Evolutionary conservation across 2,113 vertebrate genomes (phyloP).

Genomic region (Dromaius novaehollandiae): DNA sequence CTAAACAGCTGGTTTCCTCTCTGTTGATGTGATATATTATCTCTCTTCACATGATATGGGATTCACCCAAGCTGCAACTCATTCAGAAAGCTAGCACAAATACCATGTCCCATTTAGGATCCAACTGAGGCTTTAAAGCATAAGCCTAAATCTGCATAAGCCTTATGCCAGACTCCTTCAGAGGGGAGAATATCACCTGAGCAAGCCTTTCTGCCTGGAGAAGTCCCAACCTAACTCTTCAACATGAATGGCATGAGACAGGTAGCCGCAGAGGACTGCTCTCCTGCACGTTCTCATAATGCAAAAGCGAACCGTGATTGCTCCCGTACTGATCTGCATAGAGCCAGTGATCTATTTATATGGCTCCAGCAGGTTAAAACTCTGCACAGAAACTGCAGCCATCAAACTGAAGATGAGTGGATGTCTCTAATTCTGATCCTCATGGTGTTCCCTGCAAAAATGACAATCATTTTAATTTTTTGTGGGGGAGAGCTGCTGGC

Average conservation of each 20-base stretch:
- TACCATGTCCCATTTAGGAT: not conserved
- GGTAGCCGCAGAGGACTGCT: not conserved
- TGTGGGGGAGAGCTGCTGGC: not conserved
- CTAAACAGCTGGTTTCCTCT: not conserved
- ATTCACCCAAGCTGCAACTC: not conserved
- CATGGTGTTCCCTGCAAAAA: constrained; percentile 52
- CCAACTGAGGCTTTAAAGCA: constrained; percentile 14
- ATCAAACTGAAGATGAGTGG: constrained; percentile 7
- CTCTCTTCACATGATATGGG: not conserved
- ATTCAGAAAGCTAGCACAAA: constrained; percentile 33
- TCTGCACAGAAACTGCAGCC: constrained; percentile 49
- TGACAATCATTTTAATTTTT: constrained; percentile 43
- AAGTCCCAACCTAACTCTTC: not conserved
- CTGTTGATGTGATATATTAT: not conserved
- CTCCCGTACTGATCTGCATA: not conserved
- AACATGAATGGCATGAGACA: not conserved
- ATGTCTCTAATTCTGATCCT: constrained; percentile 45
- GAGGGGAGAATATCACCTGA: not conserved
- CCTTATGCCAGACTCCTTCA: not conserved
- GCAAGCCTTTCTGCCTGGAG: not conserved
- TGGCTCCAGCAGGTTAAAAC: not conserved
- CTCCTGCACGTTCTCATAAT: not conserved
- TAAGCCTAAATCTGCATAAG: not conserved
- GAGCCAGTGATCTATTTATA: constrained; percentile 34
- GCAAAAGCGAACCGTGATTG: not conserved